Conservation (phyloP, 2,113 vertebrate species). For the Tympanuchus pallidicinctus region DNA sequence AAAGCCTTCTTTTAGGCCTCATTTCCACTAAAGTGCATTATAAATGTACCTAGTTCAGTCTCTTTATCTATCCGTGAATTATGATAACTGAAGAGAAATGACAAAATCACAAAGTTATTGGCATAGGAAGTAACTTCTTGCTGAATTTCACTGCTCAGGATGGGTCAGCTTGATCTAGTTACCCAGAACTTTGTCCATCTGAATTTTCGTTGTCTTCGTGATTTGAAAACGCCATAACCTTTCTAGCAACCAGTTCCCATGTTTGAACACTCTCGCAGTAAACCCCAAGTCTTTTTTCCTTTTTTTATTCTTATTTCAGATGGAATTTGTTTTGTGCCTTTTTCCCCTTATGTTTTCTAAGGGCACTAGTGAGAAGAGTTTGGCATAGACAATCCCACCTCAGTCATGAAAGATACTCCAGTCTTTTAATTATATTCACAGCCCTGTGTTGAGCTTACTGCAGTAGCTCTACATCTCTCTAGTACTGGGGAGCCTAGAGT, state of each 20-base stretch:
- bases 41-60: not conserved
- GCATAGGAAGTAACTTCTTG: not conserved
- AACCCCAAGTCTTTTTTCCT: not conserved
- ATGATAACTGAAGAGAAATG: not conserved
- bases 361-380: not conserved
- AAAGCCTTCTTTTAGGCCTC: not conserved
- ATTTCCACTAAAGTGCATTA: not conserved
- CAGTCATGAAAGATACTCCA: not conserved
- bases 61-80: not conserved
- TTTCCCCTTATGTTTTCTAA: not conserved
- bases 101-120: not conserved
- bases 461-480: fast-evolving
- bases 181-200: not conserved
- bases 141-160: not conserved
- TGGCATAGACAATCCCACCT: not conserved
- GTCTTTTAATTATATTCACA: not conserved
- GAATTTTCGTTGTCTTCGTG: not conserved
- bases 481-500: too few species aligned
- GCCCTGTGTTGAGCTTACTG: not conserved
- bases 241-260: not conserved
- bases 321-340: not conserved
- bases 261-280: not conserved
- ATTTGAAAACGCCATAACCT: not conserved
- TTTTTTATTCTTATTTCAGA: not conserved
- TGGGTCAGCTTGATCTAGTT: not conserved